Base-by-base conservation (phyloP, 1,140 invertebrate genomes). In the Medauroidea extradentata region DNA sequence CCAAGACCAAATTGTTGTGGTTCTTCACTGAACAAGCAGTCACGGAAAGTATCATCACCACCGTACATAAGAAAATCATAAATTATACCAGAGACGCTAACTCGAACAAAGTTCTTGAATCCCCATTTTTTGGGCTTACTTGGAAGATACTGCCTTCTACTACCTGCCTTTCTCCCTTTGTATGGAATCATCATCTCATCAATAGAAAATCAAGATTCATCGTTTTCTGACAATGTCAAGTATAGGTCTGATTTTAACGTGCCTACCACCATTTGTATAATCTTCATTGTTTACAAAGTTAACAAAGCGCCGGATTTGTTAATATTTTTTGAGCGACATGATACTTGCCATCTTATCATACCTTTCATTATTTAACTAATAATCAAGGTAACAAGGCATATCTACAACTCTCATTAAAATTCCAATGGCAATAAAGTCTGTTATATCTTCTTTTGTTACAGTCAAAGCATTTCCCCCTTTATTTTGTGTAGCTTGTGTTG, bases 191-290 rank as follows among this genome's bases (percentile, higher is more conserved):
- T 71, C 16, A 57, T 60, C 54, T 72, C 68, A 57, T 71, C 55
- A n/a, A 73, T 61, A 67, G 52, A 70, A 65, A 61, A 66, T 46
- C 71, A 65, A 43, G 73, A 68, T 66, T 73, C 69, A 57, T 46
- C 48, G 61, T 41, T 65, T 57, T 43, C 70, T 24, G 16, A 61
- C 18, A 16, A 38, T 34, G 50, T 50, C 41, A 14, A 59, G 48
- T 18, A 61, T 16, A 23, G 46, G 55, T 16, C 55, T 23, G 13
- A 61, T 51, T 61, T 61, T 61, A 24, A 53, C 55, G n/a, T 58
- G 24, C 27, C 27, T 59, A n/a, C n/a, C n/a, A n/a, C n/a, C n/a
- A n/a, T n/a, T n/a, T n/a, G n/a, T n/a, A n/a, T n/a, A n/a, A n/a
- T n/a, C n/a, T n/a, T n/a, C n/a, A n/a, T n/a, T n/a, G n/a, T n/a